Evolutionary conservation across 2,888 invertebrate species (phyloP).

Genomic region (Adela reaumurella): DNA sequence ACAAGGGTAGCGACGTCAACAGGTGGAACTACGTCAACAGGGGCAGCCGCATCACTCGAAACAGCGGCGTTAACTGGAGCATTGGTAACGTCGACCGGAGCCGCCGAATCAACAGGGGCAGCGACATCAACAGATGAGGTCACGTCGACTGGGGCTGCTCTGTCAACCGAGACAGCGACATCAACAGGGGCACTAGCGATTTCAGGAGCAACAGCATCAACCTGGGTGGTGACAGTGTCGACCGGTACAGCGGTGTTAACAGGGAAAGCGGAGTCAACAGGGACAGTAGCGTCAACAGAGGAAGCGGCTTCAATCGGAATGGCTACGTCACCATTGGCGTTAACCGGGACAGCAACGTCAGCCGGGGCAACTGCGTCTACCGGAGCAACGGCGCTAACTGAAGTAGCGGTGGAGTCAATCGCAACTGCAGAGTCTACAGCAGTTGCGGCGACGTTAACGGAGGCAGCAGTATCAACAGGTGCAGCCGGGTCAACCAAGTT

Average conservation of each 20-base stretch:
- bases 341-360: neutral
- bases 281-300: neutral
- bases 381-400: neutral
- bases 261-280: neutral
- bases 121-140: neutral
- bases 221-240: slow-evolving; percentile 1
- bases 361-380: neutral
- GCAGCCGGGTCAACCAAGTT: too few species aligned
- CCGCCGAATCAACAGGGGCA: slow-evolving; percentile 2
- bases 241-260: neutral
- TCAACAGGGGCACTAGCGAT: neutral
- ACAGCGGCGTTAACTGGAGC: too few species aligned
- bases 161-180: neutral
- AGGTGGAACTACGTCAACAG: too few species aligned
- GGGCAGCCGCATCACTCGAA: too few species aligned
- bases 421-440: slow-evolving; percentile 1
- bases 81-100: neutral
- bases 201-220: slow-evolving; percentile 1
- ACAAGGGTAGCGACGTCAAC: too few species aligned
- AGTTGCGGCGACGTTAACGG: neutral
- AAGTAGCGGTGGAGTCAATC: slow-evolving; percentile 10
- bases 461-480: slow-evolving; percentile 1
- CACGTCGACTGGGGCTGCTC: too few species aligned
- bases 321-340: neutral
- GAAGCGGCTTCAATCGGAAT: neutral